Evolutionary conservation across 2,797 vertebrate species (phyloP).

Genomic region (Antennarius maculatus): DNA sequence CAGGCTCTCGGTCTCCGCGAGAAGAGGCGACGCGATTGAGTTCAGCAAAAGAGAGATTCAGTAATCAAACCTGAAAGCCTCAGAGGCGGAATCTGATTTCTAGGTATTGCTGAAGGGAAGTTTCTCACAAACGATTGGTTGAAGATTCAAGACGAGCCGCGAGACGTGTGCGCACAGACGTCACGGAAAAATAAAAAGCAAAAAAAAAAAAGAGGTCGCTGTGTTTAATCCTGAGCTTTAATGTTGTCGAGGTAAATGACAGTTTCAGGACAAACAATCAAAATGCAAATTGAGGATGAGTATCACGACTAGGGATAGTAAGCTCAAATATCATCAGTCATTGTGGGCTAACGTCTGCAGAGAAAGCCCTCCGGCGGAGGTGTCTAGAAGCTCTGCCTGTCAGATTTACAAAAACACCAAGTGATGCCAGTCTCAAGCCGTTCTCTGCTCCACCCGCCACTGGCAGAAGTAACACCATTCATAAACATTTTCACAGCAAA

Average conservation of each 20-base stretch:
- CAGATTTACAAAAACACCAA: slow-evolving; percentile 18
- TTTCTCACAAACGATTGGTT: slow-evolving; percentile 13
- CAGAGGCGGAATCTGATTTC: slow-evolving; percentile 58
- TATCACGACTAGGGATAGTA: slow-evolving; percentile 10
- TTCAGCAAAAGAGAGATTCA: slow-evolving; percentile 55
- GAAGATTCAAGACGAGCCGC: slow-evolving; percentile 26
- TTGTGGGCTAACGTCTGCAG: slow-evolving; percentile 27
- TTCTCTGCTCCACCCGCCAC: background rate
- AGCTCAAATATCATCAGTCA: slow-evolving; percentile 22
- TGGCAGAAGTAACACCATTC: slow-evolving; percentile 3
- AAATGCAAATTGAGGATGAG: slow-evolving; percentile 26
- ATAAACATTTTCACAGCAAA: slow-evolving; percentile 6
- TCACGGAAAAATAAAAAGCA: background rate
- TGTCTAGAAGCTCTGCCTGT: slow-evolving; percentile 16
- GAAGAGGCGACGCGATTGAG: slow-evolving; percentile 48
- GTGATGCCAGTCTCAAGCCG: no score
- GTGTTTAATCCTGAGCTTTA: slow-evolving; percentile 7
- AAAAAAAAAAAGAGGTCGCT: background rate
- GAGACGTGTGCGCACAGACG: background rate
- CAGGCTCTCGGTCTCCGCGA: slow-evolving; percentile 31
- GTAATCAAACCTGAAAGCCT: slow-evolving; percentile 62
- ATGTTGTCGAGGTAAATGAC: slow-evolving; percentile 2
- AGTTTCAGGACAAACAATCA: slow-evolving; percentile 23
- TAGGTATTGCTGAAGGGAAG: slow-evolving; percentile 31
- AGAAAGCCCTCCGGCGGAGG: slow-evolving; percentile 7